Base-by-base conservation (phyloP, 1,140 invertebrate species). In the Drosophila tristis region DNA sequence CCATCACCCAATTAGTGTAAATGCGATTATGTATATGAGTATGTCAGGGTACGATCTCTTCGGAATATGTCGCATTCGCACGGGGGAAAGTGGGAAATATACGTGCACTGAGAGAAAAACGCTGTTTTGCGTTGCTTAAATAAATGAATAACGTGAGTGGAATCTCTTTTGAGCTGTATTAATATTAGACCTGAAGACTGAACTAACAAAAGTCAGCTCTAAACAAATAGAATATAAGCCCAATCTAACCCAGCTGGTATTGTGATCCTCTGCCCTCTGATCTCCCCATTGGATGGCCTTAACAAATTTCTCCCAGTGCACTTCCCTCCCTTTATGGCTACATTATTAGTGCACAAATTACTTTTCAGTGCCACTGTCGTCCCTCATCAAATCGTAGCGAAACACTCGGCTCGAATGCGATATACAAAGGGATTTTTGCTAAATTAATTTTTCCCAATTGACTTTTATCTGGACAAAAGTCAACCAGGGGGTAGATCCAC, bases 401-500 rank as follows among this genome's bases (percentile, higher is more conserved):
- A 87, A 89, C 84, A 89, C 84, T 89, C 76, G 63, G 84, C 71
- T 68, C 35, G 61, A 66, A 62, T 82, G 55, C 25, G 44, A 53
- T 68, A 61, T 67, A 87, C 84, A 87, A 89, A 65, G 47, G 76
- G 68, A 89, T 90, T 79, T 79, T 70, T 78, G 78, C 72, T 65
- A 90, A 90, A 90, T 90, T 90, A 90, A 86, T 82, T 86, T 90
- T 86, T 86, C 82, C 80, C 87, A 90, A 90, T 90, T 90, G 87
- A 90, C 87, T 90, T 77, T 81, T 58, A 43, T 48, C 49, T 44
- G 66, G 59, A 67, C 53, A 63, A 78, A 85, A 79, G 80, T 73
- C 80, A 80, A 80, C 60, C 48, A 58, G 66, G 62, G 82, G 82
- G 78, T 86, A 81, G 72, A 68, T 60, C 74, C 31, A 42, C 23